These are phyloP conservation scores for Chaitophorus viminalis DNA, from an alignment of 2,888 invertebrate species.

Conservation along the genomic window DNA sequence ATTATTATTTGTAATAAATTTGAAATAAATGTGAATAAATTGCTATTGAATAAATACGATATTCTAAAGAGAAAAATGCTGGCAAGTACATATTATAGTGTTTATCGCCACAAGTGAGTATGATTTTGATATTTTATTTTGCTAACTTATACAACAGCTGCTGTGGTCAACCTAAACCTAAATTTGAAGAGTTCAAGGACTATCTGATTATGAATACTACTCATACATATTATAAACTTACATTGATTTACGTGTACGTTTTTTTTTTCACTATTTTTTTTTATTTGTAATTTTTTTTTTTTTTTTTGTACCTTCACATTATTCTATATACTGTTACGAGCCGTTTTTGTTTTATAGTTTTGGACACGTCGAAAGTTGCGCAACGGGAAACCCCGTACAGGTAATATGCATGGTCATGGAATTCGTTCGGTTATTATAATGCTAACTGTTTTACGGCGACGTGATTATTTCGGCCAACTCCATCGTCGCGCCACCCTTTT, in stretches of 20 bases:
- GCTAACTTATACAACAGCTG: no score
- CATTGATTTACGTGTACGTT: slow-evolving; percentile 13
- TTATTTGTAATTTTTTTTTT: background rate
- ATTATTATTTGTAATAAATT: background rate
- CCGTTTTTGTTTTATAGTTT: slow-evolving; percentile 34
- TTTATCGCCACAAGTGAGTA: background rate
- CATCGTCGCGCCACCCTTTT: slow-evolving; percentile 28
- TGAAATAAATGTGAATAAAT: background rate
- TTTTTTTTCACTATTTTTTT: background rate
- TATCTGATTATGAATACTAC: slow-evolving; percentile 30
- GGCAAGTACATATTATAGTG: no score
- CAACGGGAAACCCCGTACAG: background rate
- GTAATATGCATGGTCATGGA: background rate
- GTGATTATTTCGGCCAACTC: slow-evolving; percentile 14
- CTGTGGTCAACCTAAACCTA: background rate
- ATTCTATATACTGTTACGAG: no score
- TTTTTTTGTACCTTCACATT: background rate
- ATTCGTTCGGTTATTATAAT: slow-evolving; percentile 23
- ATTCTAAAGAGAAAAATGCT: background rate
- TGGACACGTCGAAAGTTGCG: slow-evolving; percentile 31
- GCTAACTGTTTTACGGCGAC: slow-evolving; percentile 11
- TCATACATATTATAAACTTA: background rate
- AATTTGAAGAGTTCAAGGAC: slow-evolving; percentile 38
- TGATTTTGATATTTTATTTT: background rate
- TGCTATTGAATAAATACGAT: background rate